Conservation (phyloP, 2,797 vertebrate genomes). For the Takifugu rubripes region DNA sequence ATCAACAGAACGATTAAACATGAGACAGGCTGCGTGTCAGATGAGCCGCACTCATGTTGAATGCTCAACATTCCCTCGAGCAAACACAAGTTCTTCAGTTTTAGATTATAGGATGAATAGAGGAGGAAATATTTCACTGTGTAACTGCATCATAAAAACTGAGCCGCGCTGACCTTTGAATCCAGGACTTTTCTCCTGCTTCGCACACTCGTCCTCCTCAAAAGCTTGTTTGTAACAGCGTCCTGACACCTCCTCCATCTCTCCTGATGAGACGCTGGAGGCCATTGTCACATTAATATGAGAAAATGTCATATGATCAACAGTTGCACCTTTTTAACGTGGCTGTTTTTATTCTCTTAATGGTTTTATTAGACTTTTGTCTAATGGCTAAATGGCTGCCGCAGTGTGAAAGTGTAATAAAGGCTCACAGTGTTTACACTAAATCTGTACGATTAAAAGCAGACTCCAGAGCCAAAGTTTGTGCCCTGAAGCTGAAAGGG, state of each 20-base stretch:
- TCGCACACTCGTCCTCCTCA: background rate
- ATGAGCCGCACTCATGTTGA: too few species aligned
- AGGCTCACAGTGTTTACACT: background rate
- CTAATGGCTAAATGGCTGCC: conserved; percentile 3
- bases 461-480: background rate
- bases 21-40: too few species aligned
- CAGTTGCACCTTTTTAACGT: background rate
- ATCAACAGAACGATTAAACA: too few species aligned
- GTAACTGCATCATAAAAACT: background rate
- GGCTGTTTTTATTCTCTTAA: background rate
- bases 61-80: too few species aligned
- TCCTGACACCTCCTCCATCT: background rate
- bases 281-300: background rate
- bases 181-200: background rate
- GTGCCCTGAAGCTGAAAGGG: background rate
- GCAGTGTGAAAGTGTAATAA: conserved; percentile 4
- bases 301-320: background rate
- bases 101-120: background rate
- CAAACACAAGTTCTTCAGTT: too few species aligned
- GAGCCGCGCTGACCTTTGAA: background rate
- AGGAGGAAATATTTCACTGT: background rate
- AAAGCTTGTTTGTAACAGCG: background rate
- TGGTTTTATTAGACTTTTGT: background rate
- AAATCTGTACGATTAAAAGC: background rate
- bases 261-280: background rate